A percentile compares a stretch with the other conserved stretches of the same genome.
phyloP scores from a whole-genome alignment of 2,797 vertebrate species.

The Bryconaethiops microstoma region DNA sequence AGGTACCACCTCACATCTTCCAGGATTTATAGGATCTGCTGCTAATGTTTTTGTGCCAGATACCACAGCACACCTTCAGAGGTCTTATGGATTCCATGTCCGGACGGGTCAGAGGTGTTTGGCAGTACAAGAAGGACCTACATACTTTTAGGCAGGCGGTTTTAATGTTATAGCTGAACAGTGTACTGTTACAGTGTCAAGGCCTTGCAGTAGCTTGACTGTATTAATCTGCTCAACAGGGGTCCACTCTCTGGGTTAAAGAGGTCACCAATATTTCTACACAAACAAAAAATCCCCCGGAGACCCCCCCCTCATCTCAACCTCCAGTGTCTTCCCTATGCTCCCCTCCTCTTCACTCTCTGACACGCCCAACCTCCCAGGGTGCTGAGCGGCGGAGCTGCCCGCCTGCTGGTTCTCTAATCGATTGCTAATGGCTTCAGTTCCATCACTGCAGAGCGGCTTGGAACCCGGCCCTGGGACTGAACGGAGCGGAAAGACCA shows the following conservation, averaged over 20 bases:
- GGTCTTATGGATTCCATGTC: too few relatives aligned
- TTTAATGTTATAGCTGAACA: too few relatives aligned
- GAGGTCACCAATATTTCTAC: slow-evolving; percentile 64
- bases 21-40: too few relatives aligned
- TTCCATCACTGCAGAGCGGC: slow-evolving; percentile 78
- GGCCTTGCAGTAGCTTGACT: slow-evolving; percentile 17
- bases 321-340: slow-evolving; percentile 35
- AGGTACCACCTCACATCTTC: too few relatives aligned
- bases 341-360: slow-evolving; percentile 46
- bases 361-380: slow-evolving; percentile 50
- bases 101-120: too few relatives aligned
- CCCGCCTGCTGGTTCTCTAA: slow-evolving; percentile 83
- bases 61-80: too few relatives aligned
- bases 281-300: slow-evolving; percentile 73
- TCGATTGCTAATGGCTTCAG: slow-evolving; percentile 85
- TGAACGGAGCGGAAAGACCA: slow-evolving; percentile 84
- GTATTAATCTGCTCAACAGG: slow-evolving; percentile 63
- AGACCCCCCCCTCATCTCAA: slow-evolving; percentile 46
- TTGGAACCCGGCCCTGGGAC: slow-evolving; percentile 81
- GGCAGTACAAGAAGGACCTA: too few relatives aligned
- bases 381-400: slow-evolving; percentile 65
- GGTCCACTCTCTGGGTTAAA: slow-evolving; percentile 60
- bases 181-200: not conserved
- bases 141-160: too few relatives aligned
- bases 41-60: too few relatives aligned